phyloP scores from a whole-genome alignment of 2,113 vertebrate genomes.

The Paedocypris sp. region DNA sequence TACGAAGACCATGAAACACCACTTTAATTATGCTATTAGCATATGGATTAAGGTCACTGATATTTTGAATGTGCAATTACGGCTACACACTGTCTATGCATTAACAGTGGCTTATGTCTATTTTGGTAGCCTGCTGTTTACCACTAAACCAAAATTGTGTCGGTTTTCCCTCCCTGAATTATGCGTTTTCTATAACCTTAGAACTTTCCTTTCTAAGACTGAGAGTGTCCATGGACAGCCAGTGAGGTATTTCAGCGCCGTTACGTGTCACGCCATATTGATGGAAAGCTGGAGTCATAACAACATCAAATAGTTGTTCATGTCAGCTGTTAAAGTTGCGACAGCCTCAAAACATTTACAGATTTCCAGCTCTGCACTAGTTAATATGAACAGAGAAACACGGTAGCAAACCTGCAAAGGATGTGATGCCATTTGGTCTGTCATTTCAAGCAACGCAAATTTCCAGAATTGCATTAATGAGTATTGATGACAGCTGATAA shows the following conservation, averaged over 20 bases:
- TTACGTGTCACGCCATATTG: slow-evolving; percentile 11
- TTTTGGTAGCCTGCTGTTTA: slow-evolving; percentile 37
- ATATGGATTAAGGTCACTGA: slow-evolving; percentile 57
- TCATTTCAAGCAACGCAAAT: slow-evolving; percentile 45
- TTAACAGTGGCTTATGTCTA: slow-evolving; percentile 47
- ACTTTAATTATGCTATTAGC: slow-evolving; percentile 65
- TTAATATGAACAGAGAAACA: slow-evolving; percentile 20
- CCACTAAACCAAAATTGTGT: too few species aligned
- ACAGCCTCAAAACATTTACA: background rate
- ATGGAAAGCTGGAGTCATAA: slow-evolving; percentile 13
- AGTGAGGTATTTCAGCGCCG: background rate
- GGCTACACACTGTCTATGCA: slow-evolving; percentile 47
- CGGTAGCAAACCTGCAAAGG: slow-evolving; percentile 38
- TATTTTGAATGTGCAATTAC: slow-evolving; percentile 59
- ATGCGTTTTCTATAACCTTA: too few species aligned
- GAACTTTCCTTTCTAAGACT: too few species aligned
- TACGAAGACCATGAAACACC: slow-evolving; percentile 56
- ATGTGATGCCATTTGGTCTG: slow-evolving; percentile 53
- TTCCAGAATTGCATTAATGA: slow-evolving; percentile 51
- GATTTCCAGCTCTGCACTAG: background rate
- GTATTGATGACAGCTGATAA: slow-evolving; percentile 54
- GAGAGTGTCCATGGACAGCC: background rate
- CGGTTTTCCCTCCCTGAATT: too few species aligned
- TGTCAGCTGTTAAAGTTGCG: background rate
- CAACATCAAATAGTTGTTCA: slow-evolving; percentile 1